Conservation (phyloP, 1,140 invertebrate genomes). For the Hesperophylax magnus region DNA sequence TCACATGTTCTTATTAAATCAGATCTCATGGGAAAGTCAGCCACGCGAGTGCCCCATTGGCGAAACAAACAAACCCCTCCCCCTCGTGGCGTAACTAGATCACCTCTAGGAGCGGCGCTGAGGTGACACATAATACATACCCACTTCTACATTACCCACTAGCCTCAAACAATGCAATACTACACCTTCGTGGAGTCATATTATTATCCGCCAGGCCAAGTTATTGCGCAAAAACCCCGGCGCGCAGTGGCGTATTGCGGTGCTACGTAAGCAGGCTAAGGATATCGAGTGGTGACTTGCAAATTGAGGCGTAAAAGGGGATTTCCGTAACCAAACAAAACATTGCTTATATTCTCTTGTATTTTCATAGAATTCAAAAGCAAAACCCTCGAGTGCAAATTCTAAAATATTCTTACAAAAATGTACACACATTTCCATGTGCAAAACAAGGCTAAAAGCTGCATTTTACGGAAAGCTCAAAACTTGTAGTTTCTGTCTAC, state of each 20-base stretch:
- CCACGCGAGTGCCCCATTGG: conserved; percentile 17
- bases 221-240: conserved; percentile 18
- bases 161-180: neutral
- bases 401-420: too few relatives aligned
- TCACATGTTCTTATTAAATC: conserved; percentile 33
- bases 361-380: too few relatives aligned
- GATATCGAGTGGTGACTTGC: too few relatives aligned
- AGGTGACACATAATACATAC: conserved; percentile 24
- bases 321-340: too few relatives aligned
- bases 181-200: neutral
- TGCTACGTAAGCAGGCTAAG: neutral
- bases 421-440: too few relatives aligned
- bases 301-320: too few relatives aligned
- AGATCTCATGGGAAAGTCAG: conserved; percentile 24
- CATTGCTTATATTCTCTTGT: too few relatives aligned
- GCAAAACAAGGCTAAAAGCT: too few relatives aligned
- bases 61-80: conserved; percentile 41
- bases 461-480: too few relatives aligned
- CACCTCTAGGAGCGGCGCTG: conserved; percentile 27
- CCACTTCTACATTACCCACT: neutral
- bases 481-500: too few relatives aligned
- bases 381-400: too few relatives aligned
- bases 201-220: neutral
- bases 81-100: conserved; percentile 11
- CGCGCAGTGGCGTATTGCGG: conserved; percentile 14